These are phyloP conservation scores for Stramonita haemastoma DNA, from an alignment of 2,888 invertebrate species.

Conservation along the genomic window DNA sequence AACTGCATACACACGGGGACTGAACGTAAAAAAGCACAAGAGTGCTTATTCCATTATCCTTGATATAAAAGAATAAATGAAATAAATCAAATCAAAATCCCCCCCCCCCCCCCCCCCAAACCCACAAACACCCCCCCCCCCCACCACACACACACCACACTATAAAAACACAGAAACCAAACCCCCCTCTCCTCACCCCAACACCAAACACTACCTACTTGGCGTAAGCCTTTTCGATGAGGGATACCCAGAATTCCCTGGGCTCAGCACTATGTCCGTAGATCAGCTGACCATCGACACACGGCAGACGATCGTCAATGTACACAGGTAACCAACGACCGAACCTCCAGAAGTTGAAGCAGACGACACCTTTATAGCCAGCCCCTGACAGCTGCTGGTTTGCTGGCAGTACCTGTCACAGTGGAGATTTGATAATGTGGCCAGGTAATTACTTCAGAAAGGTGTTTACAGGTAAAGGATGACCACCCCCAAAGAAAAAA, in stretches of 20 bases:
- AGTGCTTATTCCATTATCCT: too few relatives aligned
- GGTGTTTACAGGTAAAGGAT: background rate
- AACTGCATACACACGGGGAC: too few relatives aligned
- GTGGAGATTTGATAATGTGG: too few relatives aligned
- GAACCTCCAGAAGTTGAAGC: slow-evolving; percentile 78
- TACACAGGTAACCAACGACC: slow-evolving; percentile 77
- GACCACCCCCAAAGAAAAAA: background rate
- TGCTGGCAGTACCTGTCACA: slow-evolving; percentile 67
- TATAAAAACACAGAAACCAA: too few relatives aligned
- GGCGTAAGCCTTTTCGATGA: slow-evolving; percentile 79
- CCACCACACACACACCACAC: too few relatives aligned
- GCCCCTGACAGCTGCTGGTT: slow-evolving; percentile 74
- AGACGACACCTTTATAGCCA: slow-evolving; percentile 75
- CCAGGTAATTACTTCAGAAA: background rate
- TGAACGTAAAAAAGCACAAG: too few relatives aligned
- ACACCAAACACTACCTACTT: slow-evolving; percentile 67
- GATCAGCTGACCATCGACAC: slow-evolving; percentile 74
- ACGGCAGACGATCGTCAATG: slow-evolving; percentile 78
- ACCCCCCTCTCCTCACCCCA: background rate
- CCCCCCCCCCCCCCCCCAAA: too few relatives aligned
- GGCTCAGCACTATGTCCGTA: slow-evolving; percentile 76
- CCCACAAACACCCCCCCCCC: too few relatives aligned
- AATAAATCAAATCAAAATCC: too few relatives aligned
- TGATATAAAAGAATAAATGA: too few relatives aligned
- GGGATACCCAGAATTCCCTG: slow-evolving; percentile 78